Base-by-base conservation (phyloP, 2,113 vertebrate species). In the Thunnus thynnus region DNA sequence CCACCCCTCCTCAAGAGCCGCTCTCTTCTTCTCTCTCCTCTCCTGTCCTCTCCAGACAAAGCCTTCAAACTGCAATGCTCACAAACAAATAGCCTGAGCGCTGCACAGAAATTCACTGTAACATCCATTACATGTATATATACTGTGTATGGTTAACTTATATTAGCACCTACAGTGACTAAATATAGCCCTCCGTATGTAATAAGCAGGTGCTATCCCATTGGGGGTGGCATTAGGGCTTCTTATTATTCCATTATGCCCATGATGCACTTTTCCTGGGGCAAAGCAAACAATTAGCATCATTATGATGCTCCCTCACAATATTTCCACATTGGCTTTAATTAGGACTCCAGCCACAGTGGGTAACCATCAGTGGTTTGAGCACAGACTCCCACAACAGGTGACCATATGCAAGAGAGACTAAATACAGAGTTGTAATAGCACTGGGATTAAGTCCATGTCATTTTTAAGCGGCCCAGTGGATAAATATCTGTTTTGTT, bases 271-370 rank as follows among this genome's bases (percentile, higher is more conserved):
- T 78, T 86, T 86, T 87, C 61, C 73, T 74, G 12, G 51, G 73
- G 65, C 2, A 50, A 78, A 69, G 73, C 52, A 91, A 93, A 94
- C 83, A 85, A 93, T 91, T 91, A 91, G 70, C 72, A 17, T 86
- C 72, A 83, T 80, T 78, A 80, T 55, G 30, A 81, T 54, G 65
- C 71, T 58, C 50, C 63, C 70, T 84, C 61, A 56, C 60, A 22
- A 74, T 88, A 80, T 80, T 78, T 86, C 71, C 80, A 51, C 47
- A 27, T 27, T 52, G 64, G 50, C 79, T 84, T 22, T 91, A 86
- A 91, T 92, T 90, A 91, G 88, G 74, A 77, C 83, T 91, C 10
- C 18, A 70, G 86, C 80, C 84, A 74, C 88, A 82, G 70, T 22
- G 61, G 74, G 68, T 30, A 85, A 68, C 70, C 84, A 82, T 84